These are phyloP conservation scores for Vanessa cardui DNA, from an alignment of 2,888 invertebrate genomes.

Conservation along the genomic window DNA sequence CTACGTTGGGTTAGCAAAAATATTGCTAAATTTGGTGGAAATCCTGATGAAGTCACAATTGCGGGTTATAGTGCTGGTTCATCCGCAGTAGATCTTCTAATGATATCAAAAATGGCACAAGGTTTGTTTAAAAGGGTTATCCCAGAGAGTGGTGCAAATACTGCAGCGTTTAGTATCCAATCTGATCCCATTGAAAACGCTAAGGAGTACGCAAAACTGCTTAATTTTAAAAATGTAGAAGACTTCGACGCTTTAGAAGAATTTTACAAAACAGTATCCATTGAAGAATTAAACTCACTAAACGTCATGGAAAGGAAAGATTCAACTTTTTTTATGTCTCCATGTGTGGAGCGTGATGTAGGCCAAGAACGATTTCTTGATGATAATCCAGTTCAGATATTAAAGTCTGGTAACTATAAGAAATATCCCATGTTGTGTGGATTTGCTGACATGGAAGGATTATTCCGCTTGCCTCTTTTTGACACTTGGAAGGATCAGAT, in stretches of 20 bases:
- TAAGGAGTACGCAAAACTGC: conserved; percentile 42
- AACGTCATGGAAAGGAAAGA: conserved; percentile 40
- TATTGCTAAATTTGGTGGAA: conserved; percentile 49
- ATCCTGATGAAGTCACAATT: conserved; percentile 51
- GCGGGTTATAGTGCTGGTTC: conserved; percentile 51
- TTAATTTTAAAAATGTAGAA: conserved; percentile 48
- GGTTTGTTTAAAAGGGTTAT: conserved; percentile 45
- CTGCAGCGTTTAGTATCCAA: conserved; percentile 43
- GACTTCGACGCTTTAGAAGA: conserved; percentile 52
- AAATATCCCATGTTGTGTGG: conserved; percentile 58
- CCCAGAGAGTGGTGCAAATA: conserved; percentile 45
- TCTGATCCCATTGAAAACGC: conserved; percentile 46
- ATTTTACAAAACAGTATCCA: conserved; percentile 52
- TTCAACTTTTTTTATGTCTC: conserved; percentile 44
- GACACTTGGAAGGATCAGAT: conserved; percentile 51
- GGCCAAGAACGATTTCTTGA: conserved; percentile 49
- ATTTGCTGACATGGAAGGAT: conserved; percentile 53
- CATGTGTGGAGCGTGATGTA: conserved; percentile 47
- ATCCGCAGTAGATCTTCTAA: conserved; percentile 45
- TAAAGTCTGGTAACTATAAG: conserved; percentile 44
- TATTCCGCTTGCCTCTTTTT: conserved; percentile 47
- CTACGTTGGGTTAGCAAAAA: conserved; percentile 52
- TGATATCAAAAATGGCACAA: conserved; percentile 45
- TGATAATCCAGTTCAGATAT: conserved; percentile 51
- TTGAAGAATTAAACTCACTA: conserved; percentile 47